These are phyloP conservation scores for Drosophila repleta DNA, from an alignment of 1,140 invertebrate species.

Conservation along the genomic window DNA sequence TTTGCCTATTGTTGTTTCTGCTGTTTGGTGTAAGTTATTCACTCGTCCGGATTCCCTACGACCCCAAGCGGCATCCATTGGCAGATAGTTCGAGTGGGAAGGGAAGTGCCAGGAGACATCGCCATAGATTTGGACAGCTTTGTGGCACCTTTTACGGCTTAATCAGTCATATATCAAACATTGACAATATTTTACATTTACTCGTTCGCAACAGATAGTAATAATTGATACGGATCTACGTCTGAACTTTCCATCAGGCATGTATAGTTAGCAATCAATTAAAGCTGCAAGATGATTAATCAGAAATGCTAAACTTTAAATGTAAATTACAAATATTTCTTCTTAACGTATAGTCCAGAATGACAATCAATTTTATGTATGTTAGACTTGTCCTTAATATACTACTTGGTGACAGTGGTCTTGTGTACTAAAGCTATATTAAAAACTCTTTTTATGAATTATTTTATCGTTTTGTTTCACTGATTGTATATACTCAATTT, in stretches of 20 bases:
- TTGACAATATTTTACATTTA: conserved; percentile 3
- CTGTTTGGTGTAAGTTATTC: conserved; percentile 5
- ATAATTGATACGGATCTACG: conserved; percentile 12
- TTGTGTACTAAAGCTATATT: too few relatives aligned
- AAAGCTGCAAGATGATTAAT: not conserved
- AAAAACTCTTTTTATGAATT: too few relatives aligned
- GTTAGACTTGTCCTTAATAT: too few relatives aligned
- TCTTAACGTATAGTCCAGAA: too few relatives aligned
- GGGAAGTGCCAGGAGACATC: not conserved
- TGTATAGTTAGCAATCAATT: not conserved
- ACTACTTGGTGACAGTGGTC: too few relatives aligned
- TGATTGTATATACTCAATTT: too few relatives aligned
- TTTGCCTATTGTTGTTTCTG: conserved; percentile 16
- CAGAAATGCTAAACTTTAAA: not conserved
- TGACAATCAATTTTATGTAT: too few relatives aligned
- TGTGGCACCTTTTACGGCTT: conserved; percentile 24
- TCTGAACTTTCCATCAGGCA: not conserved
- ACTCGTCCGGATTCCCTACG: not conserved
- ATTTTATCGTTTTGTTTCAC: too few relatives aligned
- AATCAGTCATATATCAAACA: conserved; percentile 26
- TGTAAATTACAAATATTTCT: not conserved
- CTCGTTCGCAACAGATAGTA: not conserved
- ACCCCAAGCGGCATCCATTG: conserved; percentile 1
- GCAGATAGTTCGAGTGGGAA: not conserved
- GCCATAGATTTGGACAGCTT: conserved; percentile 26